Evolutionary conservation across 1,140 invertebrate genomes (phyloP).

Genomic region (Trichonephila inaurata): DNA sequence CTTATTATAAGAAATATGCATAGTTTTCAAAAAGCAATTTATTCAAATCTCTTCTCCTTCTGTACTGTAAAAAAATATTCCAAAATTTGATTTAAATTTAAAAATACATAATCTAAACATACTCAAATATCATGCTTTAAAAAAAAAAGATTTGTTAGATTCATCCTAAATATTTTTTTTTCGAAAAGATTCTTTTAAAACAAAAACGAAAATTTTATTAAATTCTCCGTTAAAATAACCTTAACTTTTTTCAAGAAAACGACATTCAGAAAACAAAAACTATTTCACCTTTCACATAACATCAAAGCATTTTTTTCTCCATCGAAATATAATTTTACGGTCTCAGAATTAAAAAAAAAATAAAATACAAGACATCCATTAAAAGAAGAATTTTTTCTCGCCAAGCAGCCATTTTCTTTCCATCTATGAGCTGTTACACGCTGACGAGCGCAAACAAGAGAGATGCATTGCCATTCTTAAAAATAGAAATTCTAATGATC

Average conservation of each 20-base stretch:
- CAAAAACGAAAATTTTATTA: neutral
- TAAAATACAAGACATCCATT: constrained; percentile 16
- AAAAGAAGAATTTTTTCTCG: constrained; percentile 30
- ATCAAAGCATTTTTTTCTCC: neutral
- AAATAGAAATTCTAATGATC: constrained; percentile 71
- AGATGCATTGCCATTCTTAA: constrained; percentile 59
- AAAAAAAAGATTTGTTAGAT: neutral
- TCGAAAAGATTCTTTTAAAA: neutral
- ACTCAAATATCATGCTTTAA: neutral
- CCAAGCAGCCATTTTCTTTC: constrained; percentile 7
- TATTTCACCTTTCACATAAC: constrained; percentile 5
- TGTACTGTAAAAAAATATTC: neutral
- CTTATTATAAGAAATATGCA: too few species aligned
- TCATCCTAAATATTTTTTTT: neutral
- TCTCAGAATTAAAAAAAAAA: neutral
- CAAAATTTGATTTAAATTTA: neutral
- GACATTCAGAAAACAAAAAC: constrained; percentile 1
- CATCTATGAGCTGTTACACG: neutral
- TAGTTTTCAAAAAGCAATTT: neutral
- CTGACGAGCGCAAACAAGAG: constrained; percentile 50
- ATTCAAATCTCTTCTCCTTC: neutral
- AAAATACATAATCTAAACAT: neutral
- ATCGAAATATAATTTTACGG: constrained; percentile 26
- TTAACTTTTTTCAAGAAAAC: neutral
- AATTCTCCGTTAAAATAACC: neutral